Evolutionary conservation across 2,113 vertebrate genomes (phyloP).

Genomic region (Ivindomyrus marchei): DNA sequence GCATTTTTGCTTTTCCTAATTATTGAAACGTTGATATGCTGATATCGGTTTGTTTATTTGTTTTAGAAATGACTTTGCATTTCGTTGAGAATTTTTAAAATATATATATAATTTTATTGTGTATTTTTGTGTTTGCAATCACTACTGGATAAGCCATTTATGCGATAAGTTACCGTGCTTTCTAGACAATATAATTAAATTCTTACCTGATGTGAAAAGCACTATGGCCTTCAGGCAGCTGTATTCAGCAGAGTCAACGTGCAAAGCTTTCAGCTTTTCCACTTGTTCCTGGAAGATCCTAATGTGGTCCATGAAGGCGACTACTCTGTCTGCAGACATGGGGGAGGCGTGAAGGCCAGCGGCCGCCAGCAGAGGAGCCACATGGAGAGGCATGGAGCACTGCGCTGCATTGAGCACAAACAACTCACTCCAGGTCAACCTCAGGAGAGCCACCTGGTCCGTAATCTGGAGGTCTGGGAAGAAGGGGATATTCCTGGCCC

Average conservation of each 20-base stretch:
- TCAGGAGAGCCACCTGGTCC: slow-evolving; percentile 92
- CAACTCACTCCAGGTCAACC: slow-evolving; percentile 97
- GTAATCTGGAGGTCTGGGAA: slow-evolving; percentile 96
- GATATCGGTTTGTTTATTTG: not conserved
- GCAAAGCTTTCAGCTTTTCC: slow-evolving; percentile 94
- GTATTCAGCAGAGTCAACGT: slow-evolving; percentile 94
- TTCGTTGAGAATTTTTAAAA: not conserved
- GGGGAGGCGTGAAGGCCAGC: slow-evolving; percentile 92
- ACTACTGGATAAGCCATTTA: not conserved
- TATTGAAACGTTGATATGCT: not conserved
- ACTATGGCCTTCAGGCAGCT: slow-evolving; percentile 97
- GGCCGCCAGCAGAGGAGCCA: slow-evolving; percentile 87
- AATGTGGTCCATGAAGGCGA: slow-evolving; percentile 99
- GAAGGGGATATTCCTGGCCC: slow-evolving; percentile 97
- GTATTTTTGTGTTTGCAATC: not conserved
- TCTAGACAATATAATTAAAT: slow-evolving; percentile 10
- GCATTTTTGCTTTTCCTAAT: not conserved
- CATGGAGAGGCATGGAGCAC: slow-evolving; percentile 94
- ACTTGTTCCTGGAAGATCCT: slow-evolving; percentile 98
- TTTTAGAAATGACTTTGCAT: not conserved
- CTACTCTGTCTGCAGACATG: slow-evolving; percentile 92
- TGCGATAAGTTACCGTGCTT: not conserved
- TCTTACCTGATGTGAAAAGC: slow-evolving; percentile 93
- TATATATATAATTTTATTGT: not conserved
- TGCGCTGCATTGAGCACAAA: slow-evolving; percentile 95